Evolutionary conservation across 2,888 invertebrate species (phyloP).

Genomic region (Phytoseiulus persimilis): DNA sequence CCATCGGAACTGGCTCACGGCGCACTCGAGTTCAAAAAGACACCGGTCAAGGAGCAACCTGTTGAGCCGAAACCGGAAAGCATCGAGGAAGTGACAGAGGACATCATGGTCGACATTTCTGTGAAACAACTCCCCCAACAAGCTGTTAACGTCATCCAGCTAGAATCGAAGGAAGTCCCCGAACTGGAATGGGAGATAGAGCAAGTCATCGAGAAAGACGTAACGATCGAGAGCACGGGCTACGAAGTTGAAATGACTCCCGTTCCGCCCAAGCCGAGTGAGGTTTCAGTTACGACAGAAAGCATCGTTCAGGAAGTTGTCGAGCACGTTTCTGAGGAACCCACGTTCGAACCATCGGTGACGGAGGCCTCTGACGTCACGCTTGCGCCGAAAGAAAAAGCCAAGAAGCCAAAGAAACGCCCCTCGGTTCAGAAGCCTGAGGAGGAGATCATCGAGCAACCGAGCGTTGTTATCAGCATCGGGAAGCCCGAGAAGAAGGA

Average conservation of each 20-base stretch:
- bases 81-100: background rate
- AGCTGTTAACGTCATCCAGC: background rate
- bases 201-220: conserved; percentile 37
- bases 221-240: conserved; percentile 26
- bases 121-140: background rate
- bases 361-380: background rate
- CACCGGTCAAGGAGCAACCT: background rate
- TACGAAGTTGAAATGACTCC: background rate
- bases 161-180: conserved; percentile 30
- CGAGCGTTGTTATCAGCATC: conserved; percentile 41
- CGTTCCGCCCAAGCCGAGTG: conserved; percentile 39
- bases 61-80: background rate
- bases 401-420: conserved; percentile 34
- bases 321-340: background rate
- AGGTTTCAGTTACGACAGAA: conserved; percentile 10
- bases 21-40: background rate
- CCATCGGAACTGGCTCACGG: background rate
- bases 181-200: conserved; percentile 20
- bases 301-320: background rate
- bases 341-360: background rate
- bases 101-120: background rate
- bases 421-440: conserved; percentile 7
- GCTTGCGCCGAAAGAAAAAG: conserved; percentile 9
- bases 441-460: conserved; percentile 40
- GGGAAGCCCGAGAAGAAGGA: conserved; percentile 29